Base-by-base conservation (phyloP, 2,888 invertebrate species). In the Cyclophora punctaria region DNA sequence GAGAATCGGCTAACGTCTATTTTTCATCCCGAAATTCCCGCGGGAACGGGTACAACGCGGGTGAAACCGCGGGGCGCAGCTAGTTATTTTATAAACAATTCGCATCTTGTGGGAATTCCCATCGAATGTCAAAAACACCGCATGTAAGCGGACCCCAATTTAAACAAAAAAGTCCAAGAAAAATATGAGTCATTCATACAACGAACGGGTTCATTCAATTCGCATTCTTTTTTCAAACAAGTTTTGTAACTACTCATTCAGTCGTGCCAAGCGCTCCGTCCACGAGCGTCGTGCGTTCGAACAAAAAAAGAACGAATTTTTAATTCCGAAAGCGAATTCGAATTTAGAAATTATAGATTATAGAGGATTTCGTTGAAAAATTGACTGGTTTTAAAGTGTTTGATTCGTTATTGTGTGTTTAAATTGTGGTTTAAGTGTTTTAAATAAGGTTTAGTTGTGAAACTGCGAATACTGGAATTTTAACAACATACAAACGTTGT, bases 401-500 rank as follows among this genome's bases (percentile, higher is more conserved):
- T n/a, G 7, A 41, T 47, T 5, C n/a, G 43, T 35, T 35, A 50
- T 44, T 41, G 46, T 37, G 44, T 50, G 47, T 7, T 40, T 37
- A 49, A 44, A 45, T 42, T 7, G 50, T 50, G 44, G 34, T 7
- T 41, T 41, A 4, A 37, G 5, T 37, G 5, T 37, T 49, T 46
- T 37, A 44, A 41, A 50, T 47, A 47, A 50, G 45, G 37, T 37
- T 37, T 37, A 5, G 37, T 37, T 37, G 37, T 4, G 37, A 37
- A 37, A 37, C 37, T 37, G 5, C 37, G 5, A 37, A 37, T 37
- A 34, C 41, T 49, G 45, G 41, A 34, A 57, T 56, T 52, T 7
- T 44, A 46, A 35, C 48, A 40, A 44, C 51, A 43, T 47, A 51
- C 51, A 51, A 66, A 57, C 65, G 65, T 74, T 63, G 72, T 53